Conservation (phyloP, 1,140 invertebrate species). For the Meloidogyne floridensis region DNA sequence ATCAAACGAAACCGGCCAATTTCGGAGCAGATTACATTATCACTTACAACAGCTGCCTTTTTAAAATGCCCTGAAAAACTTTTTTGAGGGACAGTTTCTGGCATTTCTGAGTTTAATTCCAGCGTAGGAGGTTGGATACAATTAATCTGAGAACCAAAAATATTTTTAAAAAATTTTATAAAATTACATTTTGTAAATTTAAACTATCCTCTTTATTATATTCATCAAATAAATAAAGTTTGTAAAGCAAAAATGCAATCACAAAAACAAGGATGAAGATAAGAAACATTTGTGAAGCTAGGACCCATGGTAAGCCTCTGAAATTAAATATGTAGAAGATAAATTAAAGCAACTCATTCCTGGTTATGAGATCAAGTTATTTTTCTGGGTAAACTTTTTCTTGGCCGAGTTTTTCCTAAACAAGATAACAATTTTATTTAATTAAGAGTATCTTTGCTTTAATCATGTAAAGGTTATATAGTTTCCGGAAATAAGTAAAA, state of each 20-base stretch:
- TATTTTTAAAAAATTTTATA: slow-evolving; percentile 7
- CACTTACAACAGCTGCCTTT: slow-evolving; percentile 54
- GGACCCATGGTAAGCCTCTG: slow-evolving; percentile 56
- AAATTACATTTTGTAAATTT: background rate
- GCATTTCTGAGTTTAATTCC: no score
- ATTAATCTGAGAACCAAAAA: slow-evolving; percentile 15
- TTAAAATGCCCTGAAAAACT: slow-evolving; percentile 44
- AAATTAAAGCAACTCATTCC: background rate
- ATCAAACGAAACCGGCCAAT: slow-evolving; percentile 48
- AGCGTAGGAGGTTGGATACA: background rate
- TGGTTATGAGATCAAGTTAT: no score
- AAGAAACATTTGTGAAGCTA: slow-evolving; percentile 44
- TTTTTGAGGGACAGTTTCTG: background rate
- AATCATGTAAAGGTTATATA: background rate
- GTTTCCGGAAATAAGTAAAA: no score
- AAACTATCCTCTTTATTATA: slow-evolving; percentile 18
- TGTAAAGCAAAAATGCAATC: slow-evolving; percentile 45
- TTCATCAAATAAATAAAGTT: slow-evolving; percentile 32
- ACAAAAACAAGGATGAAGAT: slow-evolving; percentile 45
- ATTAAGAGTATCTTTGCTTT: background rate
- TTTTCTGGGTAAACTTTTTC: no score
- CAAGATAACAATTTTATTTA: no score
- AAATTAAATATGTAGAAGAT: slow-evolving; percentile 22
- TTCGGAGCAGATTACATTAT: slow-evolving; percentile 57
- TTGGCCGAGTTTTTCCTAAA: no score